Evolutionary conservation across 2,888 invertebrate genomes (phyloP).

Genomic region (Andrena trimmerana): DNA sequence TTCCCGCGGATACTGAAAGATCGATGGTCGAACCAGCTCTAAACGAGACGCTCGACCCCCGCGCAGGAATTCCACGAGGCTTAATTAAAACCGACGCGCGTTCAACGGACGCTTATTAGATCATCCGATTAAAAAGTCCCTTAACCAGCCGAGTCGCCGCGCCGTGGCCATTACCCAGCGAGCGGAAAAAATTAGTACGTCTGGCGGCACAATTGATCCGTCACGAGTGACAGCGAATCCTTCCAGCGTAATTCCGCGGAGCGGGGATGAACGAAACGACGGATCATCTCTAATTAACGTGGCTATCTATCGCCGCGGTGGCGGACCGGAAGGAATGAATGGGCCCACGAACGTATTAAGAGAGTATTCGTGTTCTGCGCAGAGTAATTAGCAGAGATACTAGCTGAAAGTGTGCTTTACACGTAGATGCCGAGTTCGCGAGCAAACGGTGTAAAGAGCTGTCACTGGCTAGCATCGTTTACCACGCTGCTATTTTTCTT

Average conservation of each 20-base stretch:
- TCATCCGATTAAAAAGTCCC: constrained; percentile 1
- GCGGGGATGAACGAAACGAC: constrained; percentile 32
- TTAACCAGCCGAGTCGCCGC: not conserved
- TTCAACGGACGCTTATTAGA: constrained; percentile 10
- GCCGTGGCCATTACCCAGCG: not conserved
- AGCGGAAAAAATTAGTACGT: not conserved
- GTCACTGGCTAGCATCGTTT: constrained; percentile 79
- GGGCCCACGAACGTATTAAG: constrained; percentile 37
- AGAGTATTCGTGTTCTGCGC: constrained; percentile 69
- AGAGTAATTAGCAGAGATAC: constrained; percentile 77
- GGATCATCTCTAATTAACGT: constrained; percentile 41
- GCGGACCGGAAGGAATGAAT: constrained; percentile 38
- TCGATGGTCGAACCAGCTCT: constrained; percentile 47
- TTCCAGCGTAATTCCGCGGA: not conserved
- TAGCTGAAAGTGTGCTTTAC: constrained; percentile 55
- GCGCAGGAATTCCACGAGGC: constrained; percentile 44
- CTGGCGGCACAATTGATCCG: constrained; percentile 7
- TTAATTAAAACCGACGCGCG: constrained; percentile 41
- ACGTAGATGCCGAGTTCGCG: constrained; percentile 55
- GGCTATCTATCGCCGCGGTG: constrained; percentile 29
- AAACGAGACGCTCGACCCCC: constrained; percentile 38
- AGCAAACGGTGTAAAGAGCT: constrained; percentile 76
- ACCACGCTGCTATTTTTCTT: constrained; percentile 68
- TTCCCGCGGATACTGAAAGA: constrained; percentile 50
- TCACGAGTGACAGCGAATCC: not conserved